Evolutionary conservation across 2,888 invertebrate species (phyloP).

Genomic region (Tridacna gigas): DNA sequence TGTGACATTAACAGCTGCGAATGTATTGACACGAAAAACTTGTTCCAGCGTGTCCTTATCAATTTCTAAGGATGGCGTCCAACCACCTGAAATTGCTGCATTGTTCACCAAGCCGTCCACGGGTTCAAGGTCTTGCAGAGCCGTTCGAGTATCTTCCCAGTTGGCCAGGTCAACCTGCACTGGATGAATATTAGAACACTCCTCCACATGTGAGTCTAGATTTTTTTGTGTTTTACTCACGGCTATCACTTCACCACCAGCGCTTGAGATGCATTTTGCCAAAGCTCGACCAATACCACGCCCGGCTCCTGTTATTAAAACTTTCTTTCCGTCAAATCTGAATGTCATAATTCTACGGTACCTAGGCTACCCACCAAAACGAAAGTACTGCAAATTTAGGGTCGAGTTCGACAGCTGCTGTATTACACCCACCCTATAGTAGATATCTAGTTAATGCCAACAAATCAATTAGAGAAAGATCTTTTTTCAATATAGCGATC

Average conservation of each 20-base stretch:
- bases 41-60: conserved; percentile 90
- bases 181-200: conserved; percentile 60
- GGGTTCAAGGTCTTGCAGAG: conserved; percentile 88
- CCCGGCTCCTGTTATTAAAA: conserved; percentile 94
- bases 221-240: conserved; percentile 89
- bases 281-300: conserved; percentile 93
- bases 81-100: conserved; percentile 91
- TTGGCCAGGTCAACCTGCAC: conserved; percentile 90
- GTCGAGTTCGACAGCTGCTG: no score
- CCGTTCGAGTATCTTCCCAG: conserved; percentile 90
- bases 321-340: conserved; percentile 88
- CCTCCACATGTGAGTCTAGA: conserved; percentile 87
- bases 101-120: conserved; percentile 95
- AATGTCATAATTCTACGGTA: conserved; percentile 47
- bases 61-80: conserved; percentile 90
- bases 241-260: conserved; percentile 91
- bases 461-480: no score
- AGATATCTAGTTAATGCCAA: no score
- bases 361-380: no score
- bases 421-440: no score
- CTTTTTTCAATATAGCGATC: no score
- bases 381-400: no score
- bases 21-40: conserved; percentile 91
- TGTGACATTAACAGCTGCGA: conserved; percentile 93
- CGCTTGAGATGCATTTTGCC: conserved; percentile 89